Evolutionary conservation across 1,140 invertebrate species (phyloP), one percentile per base, ranked within the genome.

Genomic region (Anthonomus grandis): DNA sequence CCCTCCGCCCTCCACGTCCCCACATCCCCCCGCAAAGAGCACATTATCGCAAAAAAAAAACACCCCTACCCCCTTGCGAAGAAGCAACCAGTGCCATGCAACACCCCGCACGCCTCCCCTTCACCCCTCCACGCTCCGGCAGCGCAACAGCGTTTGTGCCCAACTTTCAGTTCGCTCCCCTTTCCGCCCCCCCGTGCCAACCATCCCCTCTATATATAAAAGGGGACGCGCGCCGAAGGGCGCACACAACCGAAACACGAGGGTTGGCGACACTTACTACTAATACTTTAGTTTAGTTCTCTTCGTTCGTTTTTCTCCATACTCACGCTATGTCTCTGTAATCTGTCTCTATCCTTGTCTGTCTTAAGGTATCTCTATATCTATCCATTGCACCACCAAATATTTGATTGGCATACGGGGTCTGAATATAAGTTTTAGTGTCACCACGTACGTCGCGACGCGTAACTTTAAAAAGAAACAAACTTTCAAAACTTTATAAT

Each of bases 41-140:
- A n/a, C n/a, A n/a, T n/a, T n/a, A n/a, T n/a, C n/a, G n/a, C n/a
- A 24, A 23, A 15, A 34, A 54, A 44, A 42, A 45, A 27, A 19
- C 38, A 48, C 53, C 42, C 53, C 53, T 56, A 38, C 44, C 42
- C 18, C 12, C 12, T 24, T 12, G 17, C 25, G 39, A 57, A 57
- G 56, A 58, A 58, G 56, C 56, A 58, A 58, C 56, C 56, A 58
- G 56, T 58, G 56, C 56, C 48, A 58, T 47, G 44, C 54, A 57
- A 57, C 54, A 49, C 44, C 22, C 38, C 23, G 15, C n/a, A 31
- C 27, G n/a, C 27, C 6, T 8, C 34, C 31, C 48, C 48, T 38
- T 50, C 21, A 18, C 36, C 15, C 19, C 45, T 6, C 13, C 19
- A 5, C 49, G 34, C 39, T 39, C 47, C 51, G 41, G 41, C 56